Evolutionary conservation across 2,888 invertebrate species (phyloP).

Genomic region (Eristalis intricaria): DNA sequence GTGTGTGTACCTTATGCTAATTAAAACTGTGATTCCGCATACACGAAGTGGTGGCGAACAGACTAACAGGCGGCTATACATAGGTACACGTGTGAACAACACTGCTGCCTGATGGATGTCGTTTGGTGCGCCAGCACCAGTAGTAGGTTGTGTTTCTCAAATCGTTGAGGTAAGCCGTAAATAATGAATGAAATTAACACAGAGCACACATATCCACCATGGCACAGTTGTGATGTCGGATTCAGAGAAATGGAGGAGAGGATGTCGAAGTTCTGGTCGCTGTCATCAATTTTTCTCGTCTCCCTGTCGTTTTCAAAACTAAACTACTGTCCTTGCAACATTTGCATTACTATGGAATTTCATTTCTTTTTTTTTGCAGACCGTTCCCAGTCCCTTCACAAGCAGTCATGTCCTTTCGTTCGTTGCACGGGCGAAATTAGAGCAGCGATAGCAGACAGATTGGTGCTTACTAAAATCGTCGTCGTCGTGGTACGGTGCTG

Average conservation of each 20-base stretch:
- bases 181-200: conserved; percentile 80
- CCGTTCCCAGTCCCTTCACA: background rate
- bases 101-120: background rate
- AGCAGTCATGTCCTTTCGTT: background rate
- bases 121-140: conserved; percentile 11
- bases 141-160: conserved; percentile 59
- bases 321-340: conserved; percentile 28
- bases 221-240: conserved; percentile 56
- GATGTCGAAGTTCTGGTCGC: conserved; percentile 62
- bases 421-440: conserved; percentile 46
- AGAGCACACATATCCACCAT: conserved; percentile 50
- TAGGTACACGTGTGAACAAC: conserved; percentile 1
- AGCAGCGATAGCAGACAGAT: conserved; percentile 62
- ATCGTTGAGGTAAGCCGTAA: conserved; percentile 78
- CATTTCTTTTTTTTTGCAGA: conserved; percentile 3
- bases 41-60: conserved; percentile 11
- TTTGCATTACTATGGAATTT: conserved; percentile 66
- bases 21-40: conserved; percentile 67
- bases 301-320: background rate
- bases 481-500: too few species aligned
- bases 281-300: conserved; percentile 55
- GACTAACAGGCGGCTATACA: background rate
- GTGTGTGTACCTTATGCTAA: conserved; percentile 71
- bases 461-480: conserved; percentile 52
- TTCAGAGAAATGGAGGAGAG: conserved; percentile 19